Evolutionary conservation across 2,888 invertebrate species (phyloP).

Genomic region (Hyppa rectilinea): DNA sequence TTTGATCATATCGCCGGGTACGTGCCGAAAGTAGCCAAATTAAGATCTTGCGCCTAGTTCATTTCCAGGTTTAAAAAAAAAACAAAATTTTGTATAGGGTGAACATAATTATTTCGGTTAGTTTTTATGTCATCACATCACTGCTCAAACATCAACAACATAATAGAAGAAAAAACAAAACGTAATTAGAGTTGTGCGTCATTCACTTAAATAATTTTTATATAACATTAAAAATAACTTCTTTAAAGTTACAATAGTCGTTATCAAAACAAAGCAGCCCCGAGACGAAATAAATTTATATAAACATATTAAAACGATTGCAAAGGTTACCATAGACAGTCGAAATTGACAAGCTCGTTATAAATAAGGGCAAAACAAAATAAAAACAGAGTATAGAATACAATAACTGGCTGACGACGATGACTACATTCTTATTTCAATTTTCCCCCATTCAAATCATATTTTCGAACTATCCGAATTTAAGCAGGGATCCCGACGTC

Average conservation of each 20-base stretch:
- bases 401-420: slow-evolving; percentile 32
- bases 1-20: background rate
- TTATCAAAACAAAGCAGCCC: background rate
- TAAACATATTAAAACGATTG: background rate
- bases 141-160: too few species aligned
- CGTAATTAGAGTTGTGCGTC: too few species aligned
- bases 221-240: background rate
- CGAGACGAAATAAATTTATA: slow-evolving; percentile 11
- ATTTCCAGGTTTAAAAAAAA: too few species aligned
- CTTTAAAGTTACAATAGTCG: background rate
- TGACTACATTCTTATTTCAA: slow-evolving; percentile 9
- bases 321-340: slow-evolving; percentile 17
- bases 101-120: background rate
- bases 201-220: too few species aligned
- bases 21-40: background rate
- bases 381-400: slow-evolving; percentile 37
- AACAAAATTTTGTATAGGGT: background rate
- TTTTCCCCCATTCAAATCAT: slow-evolving; percentile 14
- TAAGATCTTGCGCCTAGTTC: background rate
- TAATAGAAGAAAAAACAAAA: too few species aligned
- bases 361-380: slow-evolving; percentile 37
- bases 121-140: too few species aligned
- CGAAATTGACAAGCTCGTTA: slow-evolving; percentile 29
- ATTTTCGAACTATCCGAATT: slow-evolving; percentile 14
- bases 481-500: slow-evolving; percentile 18